phyloP scores from a whole-genome alignment of 92 coral and sea anemone species.

The Montipora capitata region DNA sequence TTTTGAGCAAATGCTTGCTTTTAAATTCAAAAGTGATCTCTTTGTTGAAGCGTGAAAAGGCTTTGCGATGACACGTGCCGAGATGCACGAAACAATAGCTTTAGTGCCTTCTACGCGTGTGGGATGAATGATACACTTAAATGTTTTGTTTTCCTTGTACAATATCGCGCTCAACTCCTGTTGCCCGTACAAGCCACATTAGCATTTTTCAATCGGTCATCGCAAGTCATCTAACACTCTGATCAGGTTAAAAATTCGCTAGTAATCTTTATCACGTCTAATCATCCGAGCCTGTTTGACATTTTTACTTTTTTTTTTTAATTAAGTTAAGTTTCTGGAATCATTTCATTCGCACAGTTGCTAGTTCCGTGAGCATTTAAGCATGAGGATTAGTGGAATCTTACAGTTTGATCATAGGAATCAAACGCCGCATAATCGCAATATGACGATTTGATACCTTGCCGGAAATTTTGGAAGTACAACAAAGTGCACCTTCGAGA shows the following conservation, averaged over 20 bases:
- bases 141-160: constrained; percentile 56
- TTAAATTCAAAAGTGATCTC: constrained; percentile 43
- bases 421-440: not conserved
- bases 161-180: constrained; percentile 9
- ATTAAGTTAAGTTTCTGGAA: no score
- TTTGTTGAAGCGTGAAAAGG: constrained; percentile 33
- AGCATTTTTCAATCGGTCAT: constrained; percentile 18
- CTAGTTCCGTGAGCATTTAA: not conserved
- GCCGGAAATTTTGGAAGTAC: constrained; percentile 41
- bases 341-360: no score
- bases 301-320: no score
- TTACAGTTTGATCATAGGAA: not conserved
- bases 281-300: no score
- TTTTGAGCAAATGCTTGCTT: constrained; percentile 51
- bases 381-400: constrained; percentile 6
- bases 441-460: constrained; percentile 22
- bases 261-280: no score
- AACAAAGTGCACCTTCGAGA: constrained; percentile 19
- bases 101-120: constrained; percentile 39
- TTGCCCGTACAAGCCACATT: constrained; percentile 5
- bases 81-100: not conserved
- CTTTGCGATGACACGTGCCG: constrained; percentile 77
- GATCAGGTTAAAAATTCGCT: not conserved
- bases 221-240: not conserved
- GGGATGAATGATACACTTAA: constrained; percentile 47